Evolutionary conservation across 2,797 vertebrate genomes (phyloP).

Genomic region (Coccyzus lansbergi): DNA sequence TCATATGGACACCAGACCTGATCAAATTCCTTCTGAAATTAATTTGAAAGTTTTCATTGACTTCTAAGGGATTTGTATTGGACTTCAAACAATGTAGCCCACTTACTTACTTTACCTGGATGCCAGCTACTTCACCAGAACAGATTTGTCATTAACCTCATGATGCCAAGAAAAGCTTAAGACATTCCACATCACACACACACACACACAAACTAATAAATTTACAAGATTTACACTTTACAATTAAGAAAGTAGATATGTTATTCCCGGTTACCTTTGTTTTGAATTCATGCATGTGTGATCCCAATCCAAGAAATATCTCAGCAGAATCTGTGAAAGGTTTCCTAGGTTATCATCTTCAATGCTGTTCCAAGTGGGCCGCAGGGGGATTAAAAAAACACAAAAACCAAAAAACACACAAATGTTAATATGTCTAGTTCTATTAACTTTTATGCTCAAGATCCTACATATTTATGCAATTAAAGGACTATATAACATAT

Average conservation of each 20-base stretch:
- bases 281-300: not conserved
- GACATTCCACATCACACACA: not conserved
- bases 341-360: constrained; percentile 10
- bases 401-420: not conserved
- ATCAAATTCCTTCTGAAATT: not conserved
- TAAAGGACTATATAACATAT: not conserved
- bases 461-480: not conserved
- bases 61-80: not conserved
- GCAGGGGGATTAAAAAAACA: too few species aligned
- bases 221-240: not conserved
- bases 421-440: not conserved
- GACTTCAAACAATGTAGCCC: not conserved
- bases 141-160: not conserved
- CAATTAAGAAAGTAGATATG: not conserved
- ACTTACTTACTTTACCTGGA: not conserved
- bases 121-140: not conserved
- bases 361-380: not conserved
- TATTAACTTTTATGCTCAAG: not conserved
- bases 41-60: not conserved
- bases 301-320: constrained; percentile 48
- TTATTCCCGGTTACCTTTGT: constrained; percentile 54
- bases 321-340: constrained; percentile 57
- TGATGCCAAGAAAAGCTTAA: not conserved
- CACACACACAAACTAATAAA: not conserved
- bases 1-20: not conserved